Conservation (phyloP, 2,113 vertebrate genomes). For the Campylomormyrus numenius region DNA sequence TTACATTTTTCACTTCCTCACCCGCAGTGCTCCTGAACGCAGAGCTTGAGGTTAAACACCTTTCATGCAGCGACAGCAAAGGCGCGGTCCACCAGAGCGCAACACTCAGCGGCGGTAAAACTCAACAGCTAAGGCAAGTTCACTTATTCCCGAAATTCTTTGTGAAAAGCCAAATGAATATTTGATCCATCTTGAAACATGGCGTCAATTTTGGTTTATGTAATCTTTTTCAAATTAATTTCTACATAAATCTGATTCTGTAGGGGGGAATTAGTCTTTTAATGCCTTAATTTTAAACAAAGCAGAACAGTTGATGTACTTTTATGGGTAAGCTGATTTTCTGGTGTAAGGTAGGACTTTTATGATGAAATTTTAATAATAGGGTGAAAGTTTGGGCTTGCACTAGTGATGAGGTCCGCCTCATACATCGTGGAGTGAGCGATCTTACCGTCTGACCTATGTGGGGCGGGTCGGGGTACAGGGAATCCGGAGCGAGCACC, state of each 20-base stretch:
- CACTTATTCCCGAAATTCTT: not conserved
- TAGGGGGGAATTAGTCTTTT: not conserved
- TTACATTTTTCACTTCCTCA: not conserved
- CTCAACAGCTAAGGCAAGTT: not conserved
- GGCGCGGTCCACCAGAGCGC: not conserved
- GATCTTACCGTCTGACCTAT: not conserved
- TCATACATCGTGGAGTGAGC: not conserved
- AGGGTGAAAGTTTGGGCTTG: not conserved
- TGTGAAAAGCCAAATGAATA: not conserved
- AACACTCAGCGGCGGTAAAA: not conserved
- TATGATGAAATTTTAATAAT: not conserved
- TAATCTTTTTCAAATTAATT: not conserved
- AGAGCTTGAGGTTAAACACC: not conserved
- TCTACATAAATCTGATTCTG: constrained; percentile 2
- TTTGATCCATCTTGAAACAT: not conserved
- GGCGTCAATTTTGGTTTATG: not conserved
- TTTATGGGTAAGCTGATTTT: not conserved
- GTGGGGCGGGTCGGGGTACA: not conserved
- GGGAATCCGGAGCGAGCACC: not conserved
- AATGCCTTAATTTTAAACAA: not conserved
- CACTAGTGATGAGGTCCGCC: not conserved
- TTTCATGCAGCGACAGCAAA: not conserved
- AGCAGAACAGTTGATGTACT: not conserved
- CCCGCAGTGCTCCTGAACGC: not conserved
- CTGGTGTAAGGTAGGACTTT: not conserved